Evolutionary conservation across 2,797 vertebrate species (phyloP).

Genomic region (Ciconia nigra): DNA sequence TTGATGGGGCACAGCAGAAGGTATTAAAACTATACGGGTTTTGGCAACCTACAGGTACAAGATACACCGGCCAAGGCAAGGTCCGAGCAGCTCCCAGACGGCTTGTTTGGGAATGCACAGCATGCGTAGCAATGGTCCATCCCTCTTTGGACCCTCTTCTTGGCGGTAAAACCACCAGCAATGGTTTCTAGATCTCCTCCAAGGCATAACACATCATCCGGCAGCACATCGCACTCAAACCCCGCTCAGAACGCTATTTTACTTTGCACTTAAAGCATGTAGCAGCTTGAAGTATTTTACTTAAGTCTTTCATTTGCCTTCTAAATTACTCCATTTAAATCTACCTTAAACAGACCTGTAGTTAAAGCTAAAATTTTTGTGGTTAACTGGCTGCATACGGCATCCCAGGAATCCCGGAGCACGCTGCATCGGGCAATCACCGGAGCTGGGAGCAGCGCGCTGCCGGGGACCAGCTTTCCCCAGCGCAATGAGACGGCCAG

Average conservation of each 20-base stretch:
- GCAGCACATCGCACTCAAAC: background rate
- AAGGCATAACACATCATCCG: accelerated
- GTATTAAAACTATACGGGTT: accelerated
- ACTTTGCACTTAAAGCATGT: background rate
- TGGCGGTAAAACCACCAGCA: background rate
- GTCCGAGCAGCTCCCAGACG: accelerated
- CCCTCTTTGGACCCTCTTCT: background rate
- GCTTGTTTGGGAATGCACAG: accelerated
- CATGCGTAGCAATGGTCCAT: accelerated
- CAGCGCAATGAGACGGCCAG: background rate
- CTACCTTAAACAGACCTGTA: background rate
- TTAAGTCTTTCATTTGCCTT: conserved; percentile 14
- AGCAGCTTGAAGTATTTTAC: background rate
- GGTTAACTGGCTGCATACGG: background rate
- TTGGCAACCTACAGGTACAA: background rate
- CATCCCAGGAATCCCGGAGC: background rate
- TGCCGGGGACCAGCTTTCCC: background rate
- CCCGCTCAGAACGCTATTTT: background rate
- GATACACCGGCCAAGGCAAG: background rate
- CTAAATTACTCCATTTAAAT: background rate
- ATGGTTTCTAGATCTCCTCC: background rate
- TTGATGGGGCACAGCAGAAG: background rate
- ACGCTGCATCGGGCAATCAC: background rate
- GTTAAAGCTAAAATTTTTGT: background rate
- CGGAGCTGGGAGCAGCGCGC: background rate